These are phyloP conservation scores for Perizoma affinitatum DNA, from an alignment of 2,888 invertebrate genomes.

Conservation along the genomic window DNA sequence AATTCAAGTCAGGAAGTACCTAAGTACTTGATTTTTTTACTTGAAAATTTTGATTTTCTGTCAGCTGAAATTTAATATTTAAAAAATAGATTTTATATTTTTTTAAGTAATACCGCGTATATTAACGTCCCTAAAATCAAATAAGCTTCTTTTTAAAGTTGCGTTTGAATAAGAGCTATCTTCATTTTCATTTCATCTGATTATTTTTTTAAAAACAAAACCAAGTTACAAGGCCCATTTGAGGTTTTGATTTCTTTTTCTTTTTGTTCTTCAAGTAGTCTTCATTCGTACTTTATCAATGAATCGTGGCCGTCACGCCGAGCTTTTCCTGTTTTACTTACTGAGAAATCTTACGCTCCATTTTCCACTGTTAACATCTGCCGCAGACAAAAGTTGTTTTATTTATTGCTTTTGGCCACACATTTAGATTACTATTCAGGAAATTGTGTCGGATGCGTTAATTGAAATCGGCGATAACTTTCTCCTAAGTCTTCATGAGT, in stretches of 20 bases:
- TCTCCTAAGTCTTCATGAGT: constrained; percentile 48
- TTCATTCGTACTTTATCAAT: constrained; percentile 28
- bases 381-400: constrained; percentile 17
- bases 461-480: constrained; percentile 34
- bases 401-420: constrained; percentile 23
- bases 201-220: not conserved
- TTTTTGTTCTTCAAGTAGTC: constrained; percentile 24
- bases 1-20: no score
- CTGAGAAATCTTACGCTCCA: constrained; percentile 22
- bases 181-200: no score
- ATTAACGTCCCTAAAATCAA: no score
- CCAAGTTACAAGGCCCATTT: constrained; percentile 7
- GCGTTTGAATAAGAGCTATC: no score
- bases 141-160: no score
- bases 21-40: no score
- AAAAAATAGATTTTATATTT: no score
- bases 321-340: constrained; percentile 26
- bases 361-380: constrained; percentile 15
- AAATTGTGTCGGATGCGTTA: constrained; percentile 28
- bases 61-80: no score
- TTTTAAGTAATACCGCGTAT: no score
- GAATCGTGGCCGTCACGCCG: constrained; percentile 21
- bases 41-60: no score
- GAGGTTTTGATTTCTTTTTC: constrained; percentile 25
- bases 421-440: constrained; percentile 22